Evolutionary conservation across 35 echinoderm and acorn worm genomes (phyloP).

Genomic region (Diadema setosum): DNA sequence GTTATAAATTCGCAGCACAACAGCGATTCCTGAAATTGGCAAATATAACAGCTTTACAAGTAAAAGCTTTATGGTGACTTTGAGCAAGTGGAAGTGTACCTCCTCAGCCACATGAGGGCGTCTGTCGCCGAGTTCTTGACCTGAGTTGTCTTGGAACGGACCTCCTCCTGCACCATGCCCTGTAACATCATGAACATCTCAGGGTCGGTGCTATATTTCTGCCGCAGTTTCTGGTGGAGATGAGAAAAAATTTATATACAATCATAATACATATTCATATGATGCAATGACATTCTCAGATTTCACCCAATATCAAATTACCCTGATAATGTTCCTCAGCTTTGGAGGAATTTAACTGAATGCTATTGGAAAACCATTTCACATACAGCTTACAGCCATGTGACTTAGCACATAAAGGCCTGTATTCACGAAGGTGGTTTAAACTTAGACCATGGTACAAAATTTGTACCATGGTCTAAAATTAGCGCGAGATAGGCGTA

Average conservation of each 20-base stretch:
- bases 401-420: no score
- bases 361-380: no score
- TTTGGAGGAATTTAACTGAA: no score
- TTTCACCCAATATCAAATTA: no score
- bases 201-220: constrained; percentile 86
- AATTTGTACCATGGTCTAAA: no score
- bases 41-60: neutral
- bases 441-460: no score
- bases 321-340: no score
- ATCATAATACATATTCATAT: no score
- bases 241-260: neutral
- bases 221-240: constrained; percentile 78
- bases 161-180: constrained; percentile 79
- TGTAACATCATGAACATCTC: constrained; percentile 67
- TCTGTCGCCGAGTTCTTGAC: constrained; percentile 98
- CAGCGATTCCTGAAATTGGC: neutral
- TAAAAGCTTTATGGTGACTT: neutral
- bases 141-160: constrained; percentile 50
- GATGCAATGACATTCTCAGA: no score
- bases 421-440: no score
- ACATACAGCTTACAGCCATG: no score
- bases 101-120: constrained; percentile 97
- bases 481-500: no score
- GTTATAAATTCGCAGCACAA: neutral
- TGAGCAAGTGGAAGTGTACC: constrained; percentile 58